A percentile compares a stretch with the other conserved stretches of the same genome.
Evolutionary conservation across 2,797 vertebrate species (phyloP).

Genomic region (Morelia viridis): DNA sequence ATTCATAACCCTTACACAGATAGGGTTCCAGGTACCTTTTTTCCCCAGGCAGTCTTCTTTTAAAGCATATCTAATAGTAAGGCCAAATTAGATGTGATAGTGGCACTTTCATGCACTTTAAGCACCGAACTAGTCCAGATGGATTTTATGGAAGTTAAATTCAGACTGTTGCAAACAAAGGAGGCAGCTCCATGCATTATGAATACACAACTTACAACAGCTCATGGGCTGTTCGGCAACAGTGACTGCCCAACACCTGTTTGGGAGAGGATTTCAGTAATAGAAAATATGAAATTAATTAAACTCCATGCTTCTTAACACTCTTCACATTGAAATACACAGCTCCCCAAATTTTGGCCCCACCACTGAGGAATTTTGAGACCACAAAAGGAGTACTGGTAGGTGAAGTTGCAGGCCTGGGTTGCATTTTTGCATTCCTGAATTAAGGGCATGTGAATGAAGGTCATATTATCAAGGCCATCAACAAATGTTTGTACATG

Average conservation of each 20-base stretch:
- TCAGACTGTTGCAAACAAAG: background rate
- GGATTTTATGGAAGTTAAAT: background rate
- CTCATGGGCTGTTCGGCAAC: background rate
- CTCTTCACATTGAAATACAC: background rate
- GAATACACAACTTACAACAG: background rate
- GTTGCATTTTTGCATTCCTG: background rate
- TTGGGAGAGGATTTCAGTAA: background rate
- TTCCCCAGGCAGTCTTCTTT: conserved; percentile 28
- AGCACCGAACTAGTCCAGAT: background rate
- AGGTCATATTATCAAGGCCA: background rate
- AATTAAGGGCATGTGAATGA: background rate
- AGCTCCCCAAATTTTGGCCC: background rate
- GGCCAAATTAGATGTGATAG: background rate
- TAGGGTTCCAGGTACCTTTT: background rate
- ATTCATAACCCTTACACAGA: conserved; percentile 53
- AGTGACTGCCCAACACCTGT: background rate
- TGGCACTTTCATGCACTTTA: background rate
- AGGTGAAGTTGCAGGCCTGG: background rate
- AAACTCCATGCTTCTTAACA: background rate
- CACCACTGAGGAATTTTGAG: background rate
- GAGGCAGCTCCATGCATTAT: background rate
- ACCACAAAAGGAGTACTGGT: background rate
- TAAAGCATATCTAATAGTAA: conserved; percentile 4
- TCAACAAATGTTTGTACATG: background rate
- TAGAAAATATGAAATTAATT: background rate